Conservation (phyloP, 2,113 vertebrate species). For the Xenopus laevis region DNA sequence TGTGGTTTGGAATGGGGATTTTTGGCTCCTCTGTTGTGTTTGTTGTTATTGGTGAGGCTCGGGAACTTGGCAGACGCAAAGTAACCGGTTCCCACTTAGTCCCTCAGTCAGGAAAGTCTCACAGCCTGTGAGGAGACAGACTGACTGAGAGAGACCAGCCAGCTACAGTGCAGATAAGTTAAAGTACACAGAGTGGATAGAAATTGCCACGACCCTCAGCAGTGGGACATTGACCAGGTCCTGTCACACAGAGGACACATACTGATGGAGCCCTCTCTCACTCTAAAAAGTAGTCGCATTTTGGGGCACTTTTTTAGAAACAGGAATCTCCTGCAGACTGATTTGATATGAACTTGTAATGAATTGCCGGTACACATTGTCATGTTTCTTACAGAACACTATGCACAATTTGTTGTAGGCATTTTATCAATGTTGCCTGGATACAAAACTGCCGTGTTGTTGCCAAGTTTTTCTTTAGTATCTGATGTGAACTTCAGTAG, state of each 20-base stretch:
- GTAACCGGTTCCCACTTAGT: conserved; percentile 68
- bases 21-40: conserved; percentile 65
- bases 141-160: conserved; percentile 90
- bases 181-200: conserved; percentile 89
- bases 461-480: background rate
- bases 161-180: conserved; percentile 95
- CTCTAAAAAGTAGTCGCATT: conserved; percentile 67
- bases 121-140: conserved; percentile 91
- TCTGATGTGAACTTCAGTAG: background rate
- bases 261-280: conserved; percentile 70
- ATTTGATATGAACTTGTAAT: conserved; percentile 7
- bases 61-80: conserved; percentile 72
- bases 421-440: conserved; percentile 5
- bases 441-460: conserved; percentile 9
- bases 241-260: conserved; percentile 91
- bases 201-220: conserved; percentile 95
- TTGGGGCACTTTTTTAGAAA: conserved; percentile 48
- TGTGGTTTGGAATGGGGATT: conserved; percentile 62
- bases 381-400: conserved; percentile 23
- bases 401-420: conserved; percentile 13
- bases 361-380: conserved; percentile 13
- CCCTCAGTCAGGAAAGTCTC: conserved; percentile 82
- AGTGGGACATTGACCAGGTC: conserved; percentile 99
- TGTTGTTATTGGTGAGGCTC: conserved; percentile 75
- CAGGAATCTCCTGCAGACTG: conserved; percentile 31